phyloP scores from a whole-genome alignment of 2,113 vertebrate species.

The Orycteropus afer region DNA sequence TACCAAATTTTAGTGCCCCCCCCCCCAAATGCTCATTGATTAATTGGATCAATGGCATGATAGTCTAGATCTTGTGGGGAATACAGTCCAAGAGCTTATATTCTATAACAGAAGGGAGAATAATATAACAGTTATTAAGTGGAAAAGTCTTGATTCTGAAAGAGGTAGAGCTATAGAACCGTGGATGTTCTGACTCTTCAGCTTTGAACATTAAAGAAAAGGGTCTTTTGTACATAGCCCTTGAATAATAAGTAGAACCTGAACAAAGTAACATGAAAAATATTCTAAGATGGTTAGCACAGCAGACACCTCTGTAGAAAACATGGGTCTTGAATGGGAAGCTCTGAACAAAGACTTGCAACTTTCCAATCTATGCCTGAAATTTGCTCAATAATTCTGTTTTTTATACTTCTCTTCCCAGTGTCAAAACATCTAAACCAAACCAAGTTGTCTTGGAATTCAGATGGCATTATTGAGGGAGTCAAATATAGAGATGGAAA shows the following conservation, averaged over 20 bases:
- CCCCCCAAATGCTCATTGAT: neutral
- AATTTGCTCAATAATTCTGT: neutral
- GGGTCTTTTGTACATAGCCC: neutral
- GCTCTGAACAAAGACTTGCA: constrained; percentile 12
- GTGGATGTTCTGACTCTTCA: neutral
- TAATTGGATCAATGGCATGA: neutral
- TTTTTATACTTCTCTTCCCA: constrained; percentile 67
- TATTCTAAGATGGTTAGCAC: neutral
- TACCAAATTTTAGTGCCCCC: neutral
- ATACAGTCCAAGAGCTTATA: neutral
- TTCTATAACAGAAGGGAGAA: neutral
- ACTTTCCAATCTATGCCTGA: neutral
- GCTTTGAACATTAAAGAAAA: neutral
- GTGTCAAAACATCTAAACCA: constrained; percentile 79
- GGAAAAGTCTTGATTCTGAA: neutral
- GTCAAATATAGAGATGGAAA: constrained; percentile 68
- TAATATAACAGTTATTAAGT: neutral
- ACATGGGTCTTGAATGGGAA: neutral
- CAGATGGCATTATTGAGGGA: constrained; percentile 73
- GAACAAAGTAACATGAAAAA: neutral
- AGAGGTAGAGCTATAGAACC: neutral
- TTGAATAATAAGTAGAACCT: neutral
- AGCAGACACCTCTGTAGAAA: neutral
- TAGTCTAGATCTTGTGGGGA: neutral
- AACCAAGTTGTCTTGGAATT: constrained; percentile 81